A percentile compares a stretch with the other conserved stretches of the same genome.
Conservation (phyloP, 2,113 vertebrate species). For the Psephotus haematonotus region DNA sequence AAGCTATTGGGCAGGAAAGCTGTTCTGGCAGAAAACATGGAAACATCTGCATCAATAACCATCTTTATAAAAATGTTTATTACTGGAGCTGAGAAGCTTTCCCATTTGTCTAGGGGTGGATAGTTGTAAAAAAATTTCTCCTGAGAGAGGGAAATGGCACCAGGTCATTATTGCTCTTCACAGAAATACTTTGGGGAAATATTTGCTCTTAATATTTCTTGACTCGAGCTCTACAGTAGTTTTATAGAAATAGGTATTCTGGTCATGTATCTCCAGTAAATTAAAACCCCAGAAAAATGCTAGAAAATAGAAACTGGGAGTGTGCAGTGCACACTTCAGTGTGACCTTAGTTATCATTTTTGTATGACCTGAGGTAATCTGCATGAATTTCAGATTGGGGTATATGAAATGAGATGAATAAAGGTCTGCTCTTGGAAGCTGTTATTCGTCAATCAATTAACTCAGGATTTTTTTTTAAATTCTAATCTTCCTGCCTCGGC, state of each 20-base stretch:
- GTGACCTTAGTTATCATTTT: slow-evolving; percentile 31
- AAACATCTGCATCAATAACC: slow-evolving; percentile 14
- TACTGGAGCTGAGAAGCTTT: background rate
- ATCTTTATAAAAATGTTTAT: background rate
- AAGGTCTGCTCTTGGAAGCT: slow-evolving; percentile 43
- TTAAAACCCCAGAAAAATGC: slow-evolving; percentile 31
- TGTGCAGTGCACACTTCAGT: background rate
- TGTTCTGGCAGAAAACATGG: background rate
- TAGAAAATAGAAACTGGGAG: slow-evolving; percentile 23
- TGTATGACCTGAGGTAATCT: slow-evolving; percentile 34
- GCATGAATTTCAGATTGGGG: slow-evolving; percentile 9
- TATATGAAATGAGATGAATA: slow-evolving; percentile 37
- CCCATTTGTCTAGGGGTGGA: background rate
- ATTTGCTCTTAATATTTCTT: background rate
- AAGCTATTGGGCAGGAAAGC: background rate
- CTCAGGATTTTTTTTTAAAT: background rate
- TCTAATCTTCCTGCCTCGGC: slow-evolving; percentile 27
- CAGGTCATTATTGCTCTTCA: background rate
- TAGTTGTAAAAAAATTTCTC: background rate
- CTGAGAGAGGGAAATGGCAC: background rate
- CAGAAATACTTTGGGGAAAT: background rate
- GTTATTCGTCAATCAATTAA: slow-evolving; percentile 63
- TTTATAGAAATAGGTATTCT: slow-evolving; percentile 5
- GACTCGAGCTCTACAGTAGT: background rate
- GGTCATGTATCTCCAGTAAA: slow-evolving; percentile 13